Percentiles rank a stretch among this genome's conserved stretches.
phyloP scores from a whole-genome alignment of 2,888 invertebrate species.

The Nowickia ferox region DNA sequence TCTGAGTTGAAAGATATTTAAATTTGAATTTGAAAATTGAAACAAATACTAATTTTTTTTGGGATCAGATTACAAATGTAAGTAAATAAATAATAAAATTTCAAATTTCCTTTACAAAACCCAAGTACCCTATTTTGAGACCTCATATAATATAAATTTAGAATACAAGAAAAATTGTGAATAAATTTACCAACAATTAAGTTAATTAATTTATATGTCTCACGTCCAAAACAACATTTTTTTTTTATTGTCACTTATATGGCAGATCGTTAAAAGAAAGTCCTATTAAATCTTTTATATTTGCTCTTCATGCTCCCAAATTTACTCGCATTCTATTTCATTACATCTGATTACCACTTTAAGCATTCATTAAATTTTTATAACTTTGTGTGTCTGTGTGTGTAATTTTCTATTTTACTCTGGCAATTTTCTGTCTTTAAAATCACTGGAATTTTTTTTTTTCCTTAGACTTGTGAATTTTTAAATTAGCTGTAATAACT shows the following conservation, averaged over 20 bases:
- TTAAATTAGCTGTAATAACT: constrained; percentile 17
- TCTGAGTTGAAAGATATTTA: too few relatives aligned
- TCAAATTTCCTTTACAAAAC: too few relatives aligned
- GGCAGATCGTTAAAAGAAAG: background rate
- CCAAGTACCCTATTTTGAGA: too few relatives aligned
- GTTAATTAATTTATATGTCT: constrained; percentile 26
- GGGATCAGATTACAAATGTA: too few relatives aligned
- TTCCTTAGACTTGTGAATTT: constrained; percentile 11
- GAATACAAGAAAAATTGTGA: background rate
- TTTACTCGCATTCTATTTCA: constrained; percentile 24
- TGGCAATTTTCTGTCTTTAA: constrained; percentile 1
- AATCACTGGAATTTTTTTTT: background rate
- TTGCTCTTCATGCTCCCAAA: background rate
- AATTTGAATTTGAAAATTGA: too few relatives aligned
- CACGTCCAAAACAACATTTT: background rate
- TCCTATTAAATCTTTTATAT: background rate
- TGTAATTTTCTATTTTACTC: background rate
- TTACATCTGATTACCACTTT: constrained; percentile 39
- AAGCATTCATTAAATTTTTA: constrained; percentile 43
- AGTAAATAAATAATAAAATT: too few relatives aligned
- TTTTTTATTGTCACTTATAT: background rate
- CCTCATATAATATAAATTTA: too few relatives aligned
- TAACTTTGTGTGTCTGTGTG: background rate
- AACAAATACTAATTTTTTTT: too few relatives aligned
- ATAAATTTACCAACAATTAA: background rate